Conservation (phyloP, 2,888 invertebrate species). For the Idaea aversata region DNA sequence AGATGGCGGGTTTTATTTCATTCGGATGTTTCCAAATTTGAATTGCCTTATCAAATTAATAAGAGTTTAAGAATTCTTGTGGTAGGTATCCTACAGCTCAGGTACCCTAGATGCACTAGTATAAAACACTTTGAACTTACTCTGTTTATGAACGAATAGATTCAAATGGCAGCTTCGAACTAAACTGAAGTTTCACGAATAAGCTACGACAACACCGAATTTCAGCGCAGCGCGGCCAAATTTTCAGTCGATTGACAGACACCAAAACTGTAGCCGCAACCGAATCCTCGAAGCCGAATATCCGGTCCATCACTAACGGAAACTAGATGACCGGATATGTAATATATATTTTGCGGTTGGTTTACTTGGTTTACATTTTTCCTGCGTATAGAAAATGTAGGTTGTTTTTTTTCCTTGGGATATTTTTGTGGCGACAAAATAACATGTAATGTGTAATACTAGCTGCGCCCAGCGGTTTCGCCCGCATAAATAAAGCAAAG, state of each 20-base stretch:
- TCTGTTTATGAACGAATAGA: too few species aligned
- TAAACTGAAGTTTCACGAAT: too few species aligned
- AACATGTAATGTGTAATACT: not conserved
- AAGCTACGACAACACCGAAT: too few species aligned
- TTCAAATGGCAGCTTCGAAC: too few species aligned
- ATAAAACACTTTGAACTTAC: too few species aligned
- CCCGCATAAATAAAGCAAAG: not conserved
- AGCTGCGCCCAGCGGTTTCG: not conserved
- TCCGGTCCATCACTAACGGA: not conserved
- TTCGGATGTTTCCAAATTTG: too few species aligned
- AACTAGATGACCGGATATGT: not conserved
- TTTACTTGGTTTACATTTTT: not conserved
- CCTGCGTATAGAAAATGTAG: slow-evolving; percentile 1
- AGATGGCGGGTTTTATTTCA: too few species aligned
- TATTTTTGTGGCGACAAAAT: not conserved
- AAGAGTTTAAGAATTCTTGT: too few species aligned
- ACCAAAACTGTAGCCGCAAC: not conserved
- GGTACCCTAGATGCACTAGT: too few species aligned
- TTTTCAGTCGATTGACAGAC: not conserved
- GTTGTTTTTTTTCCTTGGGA: not conserved
- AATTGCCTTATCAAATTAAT: too few species aligned
- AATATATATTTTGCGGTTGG: slow-evolving; percentile 1
- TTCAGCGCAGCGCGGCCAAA: too few species aligned
- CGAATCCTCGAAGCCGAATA: not conserved
- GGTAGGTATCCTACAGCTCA: too few species aligned